Base-by-base conservation (phyloP, 2,113 vertebrate genomes). In the Rattus rattus region DNA sequence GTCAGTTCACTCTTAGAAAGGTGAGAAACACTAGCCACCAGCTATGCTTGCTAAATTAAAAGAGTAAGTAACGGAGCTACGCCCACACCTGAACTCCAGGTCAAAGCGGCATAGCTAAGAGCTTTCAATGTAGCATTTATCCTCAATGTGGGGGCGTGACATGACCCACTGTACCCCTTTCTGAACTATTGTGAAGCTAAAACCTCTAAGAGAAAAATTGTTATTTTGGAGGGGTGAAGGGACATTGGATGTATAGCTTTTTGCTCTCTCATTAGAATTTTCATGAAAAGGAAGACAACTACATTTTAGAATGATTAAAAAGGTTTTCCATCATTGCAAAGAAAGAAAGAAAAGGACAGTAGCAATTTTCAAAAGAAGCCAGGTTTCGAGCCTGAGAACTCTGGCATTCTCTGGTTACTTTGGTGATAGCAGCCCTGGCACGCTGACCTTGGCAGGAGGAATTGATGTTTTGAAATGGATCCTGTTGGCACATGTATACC, bases 391-490 rank as follows among this genome's bases (percentile, higher is more conserved):
- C 88, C 56, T 0, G 43, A 93, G 70, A 67, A 61, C 1, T 0
- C 22, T 1, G 36, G 84, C 56, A n/a, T 97, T 98, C 97, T 98
- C 98, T 97, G 94, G 97, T 97, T 98, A 97, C 97, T 43, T 93
- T 7, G 0, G 84, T 54, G 95, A 95, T 61, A 86, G 77, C 72
- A 88, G 73, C 65, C 49, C 1, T 83, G 92, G 72, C 61, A 19
- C 28, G 0, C 92, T 97, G 94, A 96, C 96, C 94, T 95, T 96
- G 96, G 97, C 96, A 97, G 95, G 87, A 96, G 59, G 76, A 90
- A 83, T 87, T 52, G 19, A 39, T 95, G 93, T 94, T 96, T 85
- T 96, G 97, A 97, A 97, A 98, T 94, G 80, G 97, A 97, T 97
- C 96, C 94, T 69, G 8, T 56, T 95, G 83, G 79, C 80, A 96